Evolutionary conservation across 2,113 vertebrate species (phyloP).

Genomic region (Phylloscopus trochilus): DNA sequence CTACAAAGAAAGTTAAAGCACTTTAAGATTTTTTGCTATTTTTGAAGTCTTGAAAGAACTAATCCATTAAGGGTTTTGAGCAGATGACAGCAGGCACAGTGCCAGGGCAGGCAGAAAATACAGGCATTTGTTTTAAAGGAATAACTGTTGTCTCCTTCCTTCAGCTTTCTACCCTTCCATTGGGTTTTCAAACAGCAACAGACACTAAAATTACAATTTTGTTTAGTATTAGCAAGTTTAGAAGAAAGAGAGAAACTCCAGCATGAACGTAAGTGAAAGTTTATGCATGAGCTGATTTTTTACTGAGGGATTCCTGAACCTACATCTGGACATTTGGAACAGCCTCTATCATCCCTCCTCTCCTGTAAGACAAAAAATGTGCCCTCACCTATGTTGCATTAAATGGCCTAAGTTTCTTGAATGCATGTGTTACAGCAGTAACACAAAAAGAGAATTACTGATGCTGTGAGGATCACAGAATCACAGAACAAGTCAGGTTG

Average conservation of each 20-base stretch:
- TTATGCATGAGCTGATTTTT: not conserved
- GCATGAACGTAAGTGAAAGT: not conserved
- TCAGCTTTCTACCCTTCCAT: not conserved
- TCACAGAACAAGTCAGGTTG: not conserved
- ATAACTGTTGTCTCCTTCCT: not conserved
- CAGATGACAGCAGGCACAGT: not conserved
- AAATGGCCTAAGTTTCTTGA: not conserved
- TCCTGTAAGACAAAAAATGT: not conserved
- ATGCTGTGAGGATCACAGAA: not conserved
- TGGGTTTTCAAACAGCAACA: not conserved
- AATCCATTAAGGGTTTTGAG: not conserved
- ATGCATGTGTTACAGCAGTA: not conserved
- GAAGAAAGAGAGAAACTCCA: not conserved
- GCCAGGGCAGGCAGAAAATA: not conserved
- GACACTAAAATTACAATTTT: not conserved
- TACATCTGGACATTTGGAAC: fast-evolving
- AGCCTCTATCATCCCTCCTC: not conserved
- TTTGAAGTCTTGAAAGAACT: not conserved
- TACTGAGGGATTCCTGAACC: not conserved
- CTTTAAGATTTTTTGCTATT: not conserved
- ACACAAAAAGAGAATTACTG: not conserved
- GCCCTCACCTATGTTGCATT: not conserved
- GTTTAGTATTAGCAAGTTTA: not conserved
- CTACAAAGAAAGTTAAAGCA: not conserved
- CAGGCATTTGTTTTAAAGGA: not conserved